phyloP scores from a whole-genome alignment of 2,888 invertebrate species.

The Gastracanthus pulcherrimus region DNA sequence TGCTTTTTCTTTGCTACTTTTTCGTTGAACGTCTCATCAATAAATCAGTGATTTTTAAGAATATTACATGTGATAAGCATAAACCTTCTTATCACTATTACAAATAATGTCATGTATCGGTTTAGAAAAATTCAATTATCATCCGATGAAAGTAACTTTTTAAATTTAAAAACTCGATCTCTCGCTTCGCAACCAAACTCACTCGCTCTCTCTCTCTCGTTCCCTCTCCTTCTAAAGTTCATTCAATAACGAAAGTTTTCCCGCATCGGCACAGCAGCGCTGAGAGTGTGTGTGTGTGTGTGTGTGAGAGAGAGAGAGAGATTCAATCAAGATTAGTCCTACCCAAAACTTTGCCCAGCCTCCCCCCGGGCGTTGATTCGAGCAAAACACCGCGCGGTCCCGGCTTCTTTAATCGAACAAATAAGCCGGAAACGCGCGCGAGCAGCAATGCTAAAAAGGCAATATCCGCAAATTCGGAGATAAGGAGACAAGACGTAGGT shows the following conservation, averaged over 20 bases:
- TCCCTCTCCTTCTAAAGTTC: conserved; percentile 30
- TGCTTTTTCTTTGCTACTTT: too few species aligned
- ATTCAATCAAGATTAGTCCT: conserved; percentile 58
- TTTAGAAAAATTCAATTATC: conserved; percentile 49
- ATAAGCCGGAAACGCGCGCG: conserved; percentile 28
- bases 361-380: neutral
- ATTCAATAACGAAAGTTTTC: conserved; percentile 57
- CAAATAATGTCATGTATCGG: neutral
- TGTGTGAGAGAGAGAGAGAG: too few species aligned
- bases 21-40: too few species aligned
- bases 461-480: neutral
- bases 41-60: too few species aligned
- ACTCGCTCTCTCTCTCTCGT: neutral
- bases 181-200: conserved; percentile 7
- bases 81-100: neutral
- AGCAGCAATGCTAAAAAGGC: conserved; percentile 35
- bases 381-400: conserved; percentile 1
- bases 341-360: conserved; percentile 43
- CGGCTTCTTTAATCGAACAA: conserved; percentile 36
- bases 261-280: neutral
- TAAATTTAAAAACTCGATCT: conserved; percentile 52
- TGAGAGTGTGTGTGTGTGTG: too few species aligned
- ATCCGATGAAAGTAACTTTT: conserved; percentile 29
- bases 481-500: conserved; percentile 11
- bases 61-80: too few species aligned